A percentile compares a stretch with the other conserved stretches of the same genome.
These are phyloP conservation scores for Cyanoramphus novaezelandiae DNA, from an alignment of 2,113 vertebrate genomes.

Conservation along the genomic window DNA sequence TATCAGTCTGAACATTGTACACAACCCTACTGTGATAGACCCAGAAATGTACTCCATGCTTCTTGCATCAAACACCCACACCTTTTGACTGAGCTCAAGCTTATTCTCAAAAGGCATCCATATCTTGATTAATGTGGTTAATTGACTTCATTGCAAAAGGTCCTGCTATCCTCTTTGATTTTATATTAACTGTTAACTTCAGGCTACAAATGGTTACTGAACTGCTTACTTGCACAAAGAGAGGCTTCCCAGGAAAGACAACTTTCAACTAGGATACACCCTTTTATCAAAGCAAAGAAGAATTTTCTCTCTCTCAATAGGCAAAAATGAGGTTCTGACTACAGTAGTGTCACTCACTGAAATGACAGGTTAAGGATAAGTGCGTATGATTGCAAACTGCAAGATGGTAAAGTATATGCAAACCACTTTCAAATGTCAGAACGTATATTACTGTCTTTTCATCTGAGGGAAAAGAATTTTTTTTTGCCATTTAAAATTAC, in stretches of 20 bases:
- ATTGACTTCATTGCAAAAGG: slow-evolving; percentile 21
- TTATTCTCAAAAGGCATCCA: slow-evolving; percentile 7
- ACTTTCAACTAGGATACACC: slow-evolving; percentile 2
- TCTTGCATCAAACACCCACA: slow-evolving; percentile 17
- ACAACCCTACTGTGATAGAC: background rate
- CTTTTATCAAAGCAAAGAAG: slow-evolving; percentile 15
- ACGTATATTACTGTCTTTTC: background rate
- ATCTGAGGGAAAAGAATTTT: background rate
- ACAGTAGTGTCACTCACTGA: slow-evolving; percentile 1
- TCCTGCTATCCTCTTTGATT: background rate
- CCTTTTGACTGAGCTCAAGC: background rate
- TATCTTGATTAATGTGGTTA: slow-evolving; percentile 12
- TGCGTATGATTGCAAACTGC: slow-evolving; percentile 4
- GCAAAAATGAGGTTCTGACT: slow-evolving; percentile 18
- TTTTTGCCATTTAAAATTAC: background rate
- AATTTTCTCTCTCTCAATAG: background rate
- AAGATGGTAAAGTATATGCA: background rate
- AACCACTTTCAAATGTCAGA: slow-evolving; percentile 3
- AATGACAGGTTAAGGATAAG: slow-evolving; percentile 40
- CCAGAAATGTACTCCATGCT: background rate
- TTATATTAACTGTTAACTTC: background rate
- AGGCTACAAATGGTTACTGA: background rate
- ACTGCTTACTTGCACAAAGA: background rate
- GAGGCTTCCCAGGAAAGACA: background rate
- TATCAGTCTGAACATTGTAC: background rate